Base-by-base conservation (phyloP, 37 sponge, comb jelly and placozoan genomes). In the Haliclona indistincta region DNA sequence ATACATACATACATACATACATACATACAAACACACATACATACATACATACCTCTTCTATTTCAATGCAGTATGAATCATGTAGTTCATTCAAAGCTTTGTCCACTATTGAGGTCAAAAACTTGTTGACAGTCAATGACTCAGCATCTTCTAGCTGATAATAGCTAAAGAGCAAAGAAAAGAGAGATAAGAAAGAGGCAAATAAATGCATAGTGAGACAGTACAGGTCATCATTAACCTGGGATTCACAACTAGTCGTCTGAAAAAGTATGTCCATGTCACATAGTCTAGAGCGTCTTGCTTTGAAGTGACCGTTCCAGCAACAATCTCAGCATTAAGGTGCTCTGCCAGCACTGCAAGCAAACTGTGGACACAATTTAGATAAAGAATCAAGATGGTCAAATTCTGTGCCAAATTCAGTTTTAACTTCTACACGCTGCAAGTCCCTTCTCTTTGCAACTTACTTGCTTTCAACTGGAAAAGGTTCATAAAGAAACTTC, bases 241-340 rank as follows among this genome's bases (percentile, higher is more conserved):
- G 34, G 99, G 99, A 75, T 98, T 98, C 78, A 85, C 77, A 43
- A 98, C 38, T 51, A 98, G 89, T 58, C 99, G 68, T 29, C 99
- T 74, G 73, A 98, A 98, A 84, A 98, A 92, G 67, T 98, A 98
- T 30, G 99, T 98, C 95, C 95, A 98, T 4, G 99, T 98, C 62
- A 98, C 51, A 64, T 98, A 98, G 78, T 98, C 99, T 65, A 98
- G 75, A 17, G 92, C 91, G 33, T 94, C 99, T 56, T 98, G 99
- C 41, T 92, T 94, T 17, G 93, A 78, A 23, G 84, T 76, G 56
- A 98, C 83, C 13, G 95, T 98, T 20, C 99, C 99, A 6, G 95
- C 84, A 5, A 98, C 99, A 26, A 95, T 89, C 76, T 98, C 99
- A 62, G 99, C 99, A 72, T 98, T 98, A 56, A 98, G 68, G 71